Evolutionary conservation across 2,888 invertebrate genomes (phyloP), one percentile per base, ranked within the genome.

Genomic region (Microctonus brassicae): DNA sequence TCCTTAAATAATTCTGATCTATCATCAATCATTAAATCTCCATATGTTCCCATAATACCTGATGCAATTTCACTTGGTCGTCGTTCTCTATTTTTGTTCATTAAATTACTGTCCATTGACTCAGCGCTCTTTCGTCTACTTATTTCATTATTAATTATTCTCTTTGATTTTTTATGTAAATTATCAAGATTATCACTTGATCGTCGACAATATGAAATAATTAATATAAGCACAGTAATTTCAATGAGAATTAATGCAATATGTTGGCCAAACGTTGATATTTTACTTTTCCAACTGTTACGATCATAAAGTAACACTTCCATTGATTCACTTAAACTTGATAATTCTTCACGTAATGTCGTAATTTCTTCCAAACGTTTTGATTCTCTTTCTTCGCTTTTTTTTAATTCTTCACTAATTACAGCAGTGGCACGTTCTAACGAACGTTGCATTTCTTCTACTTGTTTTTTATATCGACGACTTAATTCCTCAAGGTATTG

Each of bases 401-500:
- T 92, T 61, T 90, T 89, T 64, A 92, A 91, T 81, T 95, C 94
- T 77, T 94, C 94, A 71, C 90, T 91, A 89, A 94, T 90, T 62
- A 93, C 91, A 26, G 90, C 89, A 36, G 95, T 90, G 0, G 95
- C 94, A 80, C 94, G 94, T 78, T 95, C 94, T 79, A 96, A 91
- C 3, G 94, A 92, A 78, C 92, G 91, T 86, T 97, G 96, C 92
- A 97, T 94, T 83, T 98, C 98, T 87, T 98, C 98, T 63, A 97
- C 97, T 89, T 98, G 98, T 80, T 95, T 96, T 86, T 97, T 97
- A 89, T 98, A 99, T 17, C 97, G 91, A 69, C 95, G 92, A 88
- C 98, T 98, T 78, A 99, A 89, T 86, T 99, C 98, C 87, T 98
- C 98, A 78, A 99, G 89, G 87, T 99, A 99, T 87, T 98, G 97